phyloP scores from a whole-genome alignment of 2,113 vertebrate species.

The Albula glossodonta region DNA sequence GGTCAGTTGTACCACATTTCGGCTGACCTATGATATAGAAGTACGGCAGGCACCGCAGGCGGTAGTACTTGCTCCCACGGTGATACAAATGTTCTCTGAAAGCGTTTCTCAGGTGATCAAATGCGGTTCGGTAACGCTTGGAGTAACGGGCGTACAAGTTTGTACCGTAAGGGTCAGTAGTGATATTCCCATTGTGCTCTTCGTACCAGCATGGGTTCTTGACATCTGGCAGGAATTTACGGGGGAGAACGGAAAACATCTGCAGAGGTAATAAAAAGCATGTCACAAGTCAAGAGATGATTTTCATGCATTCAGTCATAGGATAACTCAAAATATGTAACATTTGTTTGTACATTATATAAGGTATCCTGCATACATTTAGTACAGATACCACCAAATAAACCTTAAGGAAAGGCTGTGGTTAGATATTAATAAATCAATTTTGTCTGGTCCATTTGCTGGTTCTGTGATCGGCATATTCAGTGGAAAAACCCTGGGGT shows the following conservation, averaged over 20 bases:
- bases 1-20: conserved; percentile 93
- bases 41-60: conserved; percentile 86
- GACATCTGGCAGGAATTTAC: conserved; percentile 76
- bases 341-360: not conserved
- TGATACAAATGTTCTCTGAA: conserved; percentile 79
- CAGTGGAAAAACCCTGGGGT: too few relatives aligned
- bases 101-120: conserved; percentile 73
- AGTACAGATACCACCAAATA: not conserved
- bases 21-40: conserved; percentile 97
- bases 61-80: conserved; percentile 67
- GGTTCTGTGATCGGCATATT: too few relatives aligned
- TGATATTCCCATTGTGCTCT: conserved; percentile 67
- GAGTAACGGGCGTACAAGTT: conserved; percentile 82
- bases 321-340: not conserved
- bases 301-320: not conserved
- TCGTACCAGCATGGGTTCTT: conserved; percentile 95
- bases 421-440: too few relatives aligned
- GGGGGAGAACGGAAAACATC: conserved; percentile 89
- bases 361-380: not conserved
- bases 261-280: conserved; percentile 53
- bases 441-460: too few relatives aligned
- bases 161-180: conserved; percentile 74
- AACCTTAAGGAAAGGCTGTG: too few relatives aligned
- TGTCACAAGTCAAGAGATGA: not conserved
- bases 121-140: conserved; percentile 76